Evolutionary conservation across 2,113 vertebrate species (phyloP), one percentile per base, ranked within the genome.

Genomic region (Vulpes ferrilata): DNA sequence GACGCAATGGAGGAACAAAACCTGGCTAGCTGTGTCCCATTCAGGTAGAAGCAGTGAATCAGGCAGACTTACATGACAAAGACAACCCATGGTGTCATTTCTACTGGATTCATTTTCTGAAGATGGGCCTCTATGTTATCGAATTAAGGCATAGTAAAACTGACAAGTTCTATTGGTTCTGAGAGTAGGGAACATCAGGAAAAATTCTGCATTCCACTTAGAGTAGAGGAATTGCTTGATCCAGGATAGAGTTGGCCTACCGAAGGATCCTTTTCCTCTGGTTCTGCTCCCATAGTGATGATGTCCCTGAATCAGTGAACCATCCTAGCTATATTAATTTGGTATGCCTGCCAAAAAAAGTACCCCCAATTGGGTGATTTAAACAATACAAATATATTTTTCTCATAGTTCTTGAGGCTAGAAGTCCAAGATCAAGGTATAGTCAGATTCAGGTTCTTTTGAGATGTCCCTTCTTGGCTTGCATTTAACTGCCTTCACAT

Each of bases 221-320:
- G 43, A 43, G 19, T 57, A 20, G 30, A 65, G 30, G 38, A 94
- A 16, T 51, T 76, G 35, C 67, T 92, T 69, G 64, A 32, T 81
- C 32, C 30, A 32, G 55, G 35, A 76, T 48, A 59, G 73, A 60
- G 22, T 27, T 94, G 74, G 60, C 67, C 38, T 32, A 53, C 27
- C 25, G 35, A 59, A 25, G 30, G 74, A 82, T 96, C 19, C 59
- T 96, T 91, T 96, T 32, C 57, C 11, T 76, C 32, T 94, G 65
- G 32, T 67, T 38, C 32, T 82, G 17, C 2, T 22, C 53, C 32
- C 60, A n/a, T n/a, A 60, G 35, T 59, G 30, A 10, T 91, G 11
- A 10, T 35, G 7, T 67, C 30, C 16, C 65, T 79, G 43, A n/a
- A 80, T 81, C 48, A 53, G 43, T 16, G 27, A 85, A 32, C 22